These are phyloP conservation scores for Pharmacophagus antenor DNA, from an alignment of 2,888 invertebrate species.

Conservation along the genomic window DNA sequence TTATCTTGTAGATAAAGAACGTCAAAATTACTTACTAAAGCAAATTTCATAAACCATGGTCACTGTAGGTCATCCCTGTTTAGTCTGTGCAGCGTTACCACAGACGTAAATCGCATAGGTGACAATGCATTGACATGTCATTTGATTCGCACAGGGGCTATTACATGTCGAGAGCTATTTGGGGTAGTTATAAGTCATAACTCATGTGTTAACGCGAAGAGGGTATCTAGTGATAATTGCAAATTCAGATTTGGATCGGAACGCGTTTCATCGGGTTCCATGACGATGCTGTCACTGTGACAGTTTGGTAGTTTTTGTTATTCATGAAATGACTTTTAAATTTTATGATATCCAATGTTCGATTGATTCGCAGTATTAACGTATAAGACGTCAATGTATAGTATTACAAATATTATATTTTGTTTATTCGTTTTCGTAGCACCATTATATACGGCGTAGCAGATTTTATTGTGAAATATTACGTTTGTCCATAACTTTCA, in stretches of 20 bases:
- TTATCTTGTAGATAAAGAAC: no score
- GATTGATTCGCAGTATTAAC: no score
- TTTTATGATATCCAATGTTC: no score
- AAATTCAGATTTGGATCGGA: conserved; percentile 64
- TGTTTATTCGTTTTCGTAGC: conserved; percentile 8
- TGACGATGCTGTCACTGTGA: conserved; percentile 52
- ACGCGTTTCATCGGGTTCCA: conserved; percentile 58
- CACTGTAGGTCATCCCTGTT: conserved; percentile 32
- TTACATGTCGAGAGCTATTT: conserved; percentile 53
- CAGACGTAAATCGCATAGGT: conserved; percentile 70
- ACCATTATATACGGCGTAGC: conserved; percentile 15
- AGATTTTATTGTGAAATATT: not conserved
- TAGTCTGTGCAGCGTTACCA: conserved; percentile 47
- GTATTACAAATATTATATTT: no score
- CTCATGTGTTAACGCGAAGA: conserved; percentile 64
- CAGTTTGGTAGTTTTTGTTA: conserved; percentile 44
- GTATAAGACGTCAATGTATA: no score
- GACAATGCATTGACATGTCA: conserved; percentile 74
- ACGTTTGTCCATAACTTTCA: not conserved
- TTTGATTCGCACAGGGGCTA: conserved; percentile 67
- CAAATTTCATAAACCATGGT: conserved; percentile 16
- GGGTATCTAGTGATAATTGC: conserved; percentile 58
- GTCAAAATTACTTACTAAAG: no score
- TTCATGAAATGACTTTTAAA: conserved; percentile 61
- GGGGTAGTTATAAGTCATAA: conserved; percentile 71